These are phyloP conservation scores for Euura saliciscinereae DNA, from an alignment of 1,140 invertebrate species.

Conservation along the genomic window DNA sequence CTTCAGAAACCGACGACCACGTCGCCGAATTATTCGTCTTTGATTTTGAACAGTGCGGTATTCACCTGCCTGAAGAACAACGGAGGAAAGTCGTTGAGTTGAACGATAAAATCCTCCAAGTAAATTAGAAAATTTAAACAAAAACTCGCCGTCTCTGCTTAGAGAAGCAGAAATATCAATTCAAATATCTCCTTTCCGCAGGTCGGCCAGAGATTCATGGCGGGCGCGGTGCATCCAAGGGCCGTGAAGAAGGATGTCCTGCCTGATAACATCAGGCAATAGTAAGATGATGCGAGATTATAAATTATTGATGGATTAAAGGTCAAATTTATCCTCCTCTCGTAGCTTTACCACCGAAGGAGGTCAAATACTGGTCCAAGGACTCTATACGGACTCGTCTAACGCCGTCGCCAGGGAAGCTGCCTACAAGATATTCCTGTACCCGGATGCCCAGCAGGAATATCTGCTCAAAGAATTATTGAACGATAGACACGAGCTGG, in stretches of 20 bases:
- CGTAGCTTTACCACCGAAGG: conserved; percentile 76
- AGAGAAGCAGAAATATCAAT: not conserved
- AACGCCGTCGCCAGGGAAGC: conserved; percentile 83
- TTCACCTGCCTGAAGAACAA: conserved; percentile 84
- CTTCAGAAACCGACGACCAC: conserved; percentile 80
- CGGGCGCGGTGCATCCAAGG: conserved; percentile 72
- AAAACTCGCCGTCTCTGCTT: not conserved
- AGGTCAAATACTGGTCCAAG: conserved; percentile 75
- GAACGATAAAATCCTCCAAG: conserved; percentile 76
- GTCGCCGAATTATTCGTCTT: conserved; percentile 90
- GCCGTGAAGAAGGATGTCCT: conserved; percentile 68
- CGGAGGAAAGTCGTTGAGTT: conserved; percentile 80
- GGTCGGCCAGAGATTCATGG: conserved; percentile 87
- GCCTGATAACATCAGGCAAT: conserved; percentile 73
- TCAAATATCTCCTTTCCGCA: conserved; percentile 73
- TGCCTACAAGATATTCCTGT: conserved; percentile 86
- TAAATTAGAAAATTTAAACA: conserved; percentile 23
- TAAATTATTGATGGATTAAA: conserved; percentile 16
- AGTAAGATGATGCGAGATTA: conserved; percentile 65
- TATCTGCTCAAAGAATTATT: conserved; percentile 76
- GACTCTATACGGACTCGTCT: conserved; percentile 81
- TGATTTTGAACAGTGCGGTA: conserved; percentile 97
- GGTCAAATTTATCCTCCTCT: not conserved
- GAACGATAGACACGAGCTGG: conserved; percentile 75
- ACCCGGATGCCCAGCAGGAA: conserved; percentile 81